Percentiles rank a stretch among this genome's conserved stretches.
Evolutionary conservation across 23 tunicate species (phyloP).

Genomic region (Diplosoma virens): DNA sequence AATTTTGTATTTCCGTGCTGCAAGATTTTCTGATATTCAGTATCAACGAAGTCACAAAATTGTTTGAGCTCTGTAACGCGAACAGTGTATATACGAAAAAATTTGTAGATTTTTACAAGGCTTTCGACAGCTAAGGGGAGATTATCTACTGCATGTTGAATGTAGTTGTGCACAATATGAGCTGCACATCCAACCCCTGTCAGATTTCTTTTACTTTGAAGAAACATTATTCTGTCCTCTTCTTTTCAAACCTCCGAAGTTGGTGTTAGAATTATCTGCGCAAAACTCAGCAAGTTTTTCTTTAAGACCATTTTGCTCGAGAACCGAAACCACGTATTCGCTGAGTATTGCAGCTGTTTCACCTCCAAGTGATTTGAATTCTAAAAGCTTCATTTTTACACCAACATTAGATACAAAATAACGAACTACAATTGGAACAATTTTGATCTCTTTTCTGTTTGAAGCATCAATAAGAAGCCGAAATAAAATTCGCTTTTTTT

Average conservation of each 20-base stretch:
- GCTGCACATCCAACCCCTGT: slow-evolving; percentile 66
- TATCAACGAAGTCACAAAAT: slow-evolving; percentile 34
- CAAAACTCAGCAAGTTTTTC: slow-evolving; percentile 64
- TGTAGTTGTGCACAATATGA: slow-evolving; percentile 58
- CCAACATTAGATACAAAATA: slow-evolving; percentile 54
- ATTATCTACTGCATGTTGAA: slow-evolving; percentile 52
- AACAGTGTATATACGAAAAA: slow-evolving; percentile 27
- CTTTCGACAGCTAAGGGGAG: slow-evolving; percentile 32
- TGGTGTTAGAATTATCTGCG: slow-evolving; percentile 61
- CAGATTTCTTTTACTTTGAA: slow-evolving; percentile 32
- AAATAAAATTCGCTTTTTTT: slow-evolving; percentile 40
- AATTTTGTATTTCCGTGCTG: slow-evolving; percentile 39
- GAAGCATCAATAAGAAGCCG: slow-evolving; percentile 60
- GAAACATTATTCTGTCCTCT: slow-evolving; percentile 63
- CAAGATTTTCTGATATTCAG: slow-evolving; percentile 47
- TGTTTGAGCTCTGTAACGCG: slow-evolving; percentile 36
- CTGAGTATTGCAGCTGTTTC: slow-evolving; percentile 37
- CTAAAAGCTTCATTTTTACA: slow-evolving; percentile 25
- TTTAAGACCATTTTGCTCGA: slow-evolving; percentile 56
- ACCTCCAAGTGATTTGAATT: slow-evolving; percentile 43
- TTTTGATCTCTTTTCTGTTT: slow-evolving; percentile 57
- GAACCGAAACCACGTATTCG: slow-evolving; percentile 40
- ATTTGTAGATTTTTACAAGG: slow-evolving; percentile 37
- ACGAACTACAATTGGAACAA: slow-evolving; percentile 50
- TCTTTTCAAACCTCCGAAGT: slow-evolving; percentile 65